Evolutionary conservation across 2,888 invertebrate genomes (phyloP).

Genomic region (Galeopsomyia nigrocyanea): DNA sequence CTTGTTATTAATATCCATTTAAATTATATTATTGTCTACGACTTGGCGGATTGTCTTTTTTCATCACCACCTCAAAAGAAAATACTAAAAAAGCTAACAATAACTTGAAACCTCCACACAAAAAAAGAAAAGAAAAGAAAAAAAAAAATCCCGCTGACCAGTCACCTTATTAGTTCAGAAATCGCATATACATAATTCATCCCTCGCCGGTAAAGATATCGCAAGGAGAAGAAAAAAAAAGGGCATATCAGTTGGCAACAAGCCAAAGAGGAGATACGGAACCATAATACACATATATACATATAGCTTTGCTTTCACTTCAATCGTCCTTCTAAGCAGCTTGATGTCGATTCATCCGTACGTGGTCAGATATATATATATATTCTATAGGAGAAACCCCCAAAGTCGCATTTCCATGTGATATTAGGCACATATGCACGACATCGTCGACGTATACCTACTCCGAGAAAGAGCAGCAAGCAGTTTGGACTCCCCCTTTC

Average conservation of each 20-base stretch:
- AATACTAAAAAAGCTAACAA: neutral
- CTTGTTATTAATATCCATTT: too few species aligned
- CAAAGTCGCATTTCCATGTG: conserved; percentile 15
- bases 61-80: too few species aligned
- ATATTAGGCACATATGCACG: neutral
- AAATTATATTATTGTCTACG: too few species aligned
- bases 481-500: neutral
- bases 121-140: conserved; percentile 5
- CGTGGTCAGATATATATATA: conserved; percentile 9
- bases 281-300: too few species aligned
- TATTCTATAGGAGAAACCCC: conserved; percentile 25
- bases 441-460: neutral
- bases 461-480: neutral
- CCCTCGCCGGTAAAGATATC: neutral
- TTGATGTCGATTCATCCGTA: conserved; percentile 35
- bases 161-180: conserved; percentile 11
- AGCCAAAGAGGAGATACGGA: conserved; percentile 8
- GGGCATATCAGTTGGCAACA: conserved; percentile 32
- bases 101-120: neutral
- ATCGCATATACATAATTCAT: conserved; percentile 35
- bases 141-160: conserved; percentile 7
- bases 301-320: conserved; percentile 13
- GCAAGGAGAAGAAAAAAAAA: conserved; percentile 28
- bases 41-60: too few species aligned
- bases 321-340: conserved; percentile 42